These are phyloP conservation scores for Cheilosia variabilis DNA, from an alignment of 2,888 invertebrate species.

Conservation along the genomic window DNA sequence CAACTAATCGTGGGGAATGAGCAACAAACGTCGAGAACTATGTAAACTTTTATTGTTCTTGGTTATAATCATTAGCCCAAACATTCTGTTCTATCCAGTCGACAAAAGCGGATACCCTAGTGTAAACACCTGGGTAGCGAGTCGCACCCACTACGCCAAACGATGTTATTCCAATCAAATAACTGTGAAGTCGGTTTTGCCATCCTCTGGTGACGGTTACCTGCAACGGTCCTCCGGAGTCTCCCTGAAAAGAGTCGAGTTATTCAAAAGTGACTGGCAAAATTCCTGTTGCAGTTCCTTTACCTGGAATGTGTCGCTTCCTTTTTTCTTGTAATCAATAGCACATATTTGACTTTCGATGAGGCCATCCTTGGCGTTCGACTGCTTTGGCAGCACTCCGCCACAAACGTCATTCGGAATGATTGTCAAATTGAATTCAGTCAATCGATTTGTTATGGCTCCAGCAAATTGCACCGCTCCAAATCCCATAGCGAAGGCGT, in stretches of 20 bases:
- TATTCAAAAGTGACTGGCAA: not conserved
- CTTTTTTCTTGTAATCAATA: slow-evolving; percentile 78
- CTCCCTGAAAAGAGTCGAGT: slow-evolving; percentile 77
- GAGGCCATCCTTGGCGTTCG: slow-evolving; percentile 79
- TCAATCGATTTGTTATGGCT: slow-evolving; percentile 80
- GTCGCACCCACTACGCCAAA: slow-evolving; percentile 81
- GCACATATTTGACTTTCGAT: slow-evolving; percentile 81
- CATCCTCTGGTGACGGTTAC: slow-evolving; percentile 79
- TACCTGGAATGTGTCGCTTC: slow-evolving; percentile 82
- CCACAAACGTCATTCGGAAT: slow-evolving; percentile 80
- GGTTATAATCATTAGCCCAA: slow-evolving; percentile 76
- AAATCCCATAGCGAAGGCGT: slow-evolving; percentile 87
- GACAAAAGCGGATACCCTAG: slow-evolving; percentile 79
- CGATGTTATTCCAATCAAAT: slow-evolving; percentile 82
- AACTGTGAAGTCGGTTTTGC: slow-evolving; percentile 78
- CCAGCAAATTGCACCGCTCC: slow-evolving; percentile 85
- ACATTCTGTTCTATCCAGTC: slow-evolving; percentile 82
- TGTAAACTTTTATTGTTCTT: not conserved
- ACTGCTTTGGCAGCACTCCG: slow-evolving; percentile 77
- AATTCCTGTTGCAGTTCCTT: not conserved
- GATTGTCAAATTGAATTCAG: slow-evolving; percentile 80
- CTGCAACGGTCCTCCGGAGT: slow-evolving; percentile 82
- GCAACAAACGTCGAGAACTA: not conserved
- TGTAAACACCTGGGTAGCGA: slow-evolving; percentile 81
- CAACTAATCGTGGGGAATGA: no score